Evolutionary conservation across 2,888 invertebrate genomes (phyloP), one percentile per base, ranked within the genome.

Genomic region (Eristalinus sepulchralis): DNA sequence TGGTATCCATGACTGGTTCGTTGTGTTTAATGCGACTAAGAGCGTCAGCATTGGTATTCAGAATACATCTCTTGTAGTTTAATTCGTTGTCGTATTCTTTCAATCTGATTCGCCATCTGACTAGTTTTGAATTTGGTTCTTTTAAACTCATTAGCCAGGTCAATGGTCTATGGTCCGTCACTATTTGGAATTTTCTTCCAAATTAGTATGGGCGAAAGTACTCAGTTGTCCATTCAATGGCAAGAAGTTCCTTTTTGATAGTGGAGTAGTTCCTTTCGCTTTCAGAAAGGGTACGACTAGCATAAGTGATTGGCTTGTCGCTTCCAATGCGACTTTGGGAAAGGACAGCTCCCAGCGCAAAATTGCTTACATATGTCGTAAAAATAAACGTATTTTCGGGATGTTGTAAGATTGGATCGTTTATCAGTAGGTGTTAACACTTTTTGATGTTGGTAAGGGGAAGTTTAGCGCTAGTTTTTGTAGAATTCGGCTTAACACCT

Each of bases 121-220:
- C 90, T 3, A 92, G 82, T 84, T 91, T 89, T 0, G 90, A 90
- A 33, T 88, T 83, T 2, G 78, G 73, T 8, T 83, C 78, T 33
- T 78, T 78, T 0, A 83, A 34, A 9, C 4, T 68, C 67, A 83
- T 68, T 0, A 83, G n/a, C 91, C 91, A 91, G 11, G 85, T 88
- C 2, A 91, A 83, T 0, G 90, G 90, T 72, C 88, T 89, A 79
- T 91, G 90, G 76, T 91, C 91, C 0, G 90, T 91, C 1, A 89
- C 80, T n/a, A 91, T 88, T 0, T 79, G 89, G 39, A 93, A 92
- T 72, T 89, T 90, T 27, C 88, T 86, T 4, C 91, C 91, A 34
- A 90, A 91, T 2, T 92, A 27, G 36, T 91, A 91, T 0, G 91
- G 91, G 24, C 91, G 53, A 33, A 91, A 92, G 64, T 91, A 90